These are phyloP conservation scores for Asteroscopus sphinx DNA, from an alignment of 2,888 invertebrate species.

Conservation along the genomic window DNA sequence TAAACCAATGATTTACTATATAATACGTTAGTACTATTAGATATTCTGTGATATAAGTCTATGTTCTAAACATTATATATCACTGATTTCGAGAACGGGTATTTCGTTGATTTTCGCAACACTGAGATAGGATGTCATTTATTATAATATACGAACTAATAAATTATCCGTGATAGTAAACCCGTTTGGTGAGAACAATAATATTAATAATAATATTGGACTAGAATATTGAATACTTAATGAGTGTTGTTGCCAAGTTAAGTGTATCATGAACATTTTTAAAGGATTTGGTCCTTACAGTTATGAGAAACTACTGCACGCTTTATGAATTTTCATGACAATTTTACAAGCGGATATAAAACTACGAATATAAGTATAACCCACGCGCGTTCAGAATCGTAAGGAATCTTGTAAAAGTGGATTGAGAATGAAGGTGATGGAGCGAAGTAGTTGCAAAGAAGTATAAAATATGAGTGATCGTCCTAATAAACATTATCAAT, in stretches of 20 bases:
- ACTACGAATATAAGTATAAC: neutral
- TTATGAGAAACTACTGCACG: constrained; percentile 12
- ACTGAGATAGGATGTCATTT: constrained; percentile 4
- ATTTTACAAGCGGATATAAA: neutral
- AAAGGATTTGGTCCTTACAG: neutral
- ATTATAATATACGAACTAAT: constrained; percentile 23
- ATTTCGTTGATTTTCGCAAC: constrained; percentile 19
- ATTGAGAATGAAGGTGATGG: too few relatives aligned
- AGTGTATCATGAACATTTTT: constrained; percentile 2
- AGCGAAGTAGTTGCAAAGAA: too few relatives aligned
- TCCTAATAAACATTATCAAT: too few relatives aligned
- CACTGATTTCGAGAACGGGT: constrained; percentile 9
- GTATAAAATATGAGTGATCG: too few relatives aligned
- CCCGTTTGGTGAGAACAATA: constrained; percentile 36
- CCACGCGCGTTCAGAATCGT: too few relatives aligned
- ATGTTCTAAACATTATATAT: too few relatives aligned
- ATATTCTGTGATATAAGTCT: too few relatives aligned
- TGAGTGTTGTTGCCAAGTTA: constrained; percentile 25
- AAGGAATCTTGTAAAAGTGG: too few relatives aligned
- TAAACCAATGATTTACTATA: too few relatives aligned
- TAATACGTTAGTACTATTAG: too few relatives aligned
- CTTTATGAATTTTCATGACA: neutral
- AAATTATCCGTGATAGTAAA: constrained; percentile 28
- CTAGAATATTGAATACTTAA: constrained; percentile 27
- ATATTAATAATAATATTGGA: constrained; percentile 16